Percentiles rank a stretch among this genome's conserved stretches.
These are phyloP conservation scores for Acanthornis magna DNA, from an alignment of 2,797 vertebrate species.

Conservation along the genomic window DNA sequence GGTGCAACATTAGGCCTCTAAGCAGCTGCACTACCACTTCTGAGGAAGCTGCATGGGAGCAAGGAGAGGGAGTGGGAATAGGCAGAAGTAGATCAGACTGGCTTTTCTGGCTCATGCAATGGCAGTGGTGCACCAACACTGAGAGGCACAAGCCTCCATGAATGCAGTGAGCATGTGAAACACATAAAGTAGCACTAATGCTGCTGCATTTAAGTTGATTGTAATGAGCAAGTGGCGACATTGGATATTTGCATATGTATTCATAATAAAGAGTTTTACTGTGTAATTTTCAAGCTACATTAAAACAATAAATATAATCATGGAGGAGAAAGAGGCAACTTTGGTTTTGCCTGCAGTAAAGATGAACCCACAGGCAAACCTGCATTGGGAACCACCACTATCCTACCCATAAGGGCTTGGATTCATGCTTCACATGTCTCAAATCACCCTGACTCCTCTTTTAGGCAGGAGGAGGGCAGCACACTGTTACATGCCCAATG, in stretches of 20 bases:
- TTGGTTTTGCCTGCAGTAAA: not conserved
- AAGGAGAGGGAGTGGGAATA: not conserved
- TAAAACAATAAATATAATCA: not conserved
- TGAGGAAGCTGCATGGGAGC: not conserved
- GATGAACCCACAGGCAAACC: not conserved
- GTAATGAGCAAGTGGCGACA: accelerated
- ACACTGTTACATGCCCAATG: accelerated
- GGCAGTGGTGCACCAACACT: accelerated
- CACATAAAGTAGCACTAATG: not conserved
- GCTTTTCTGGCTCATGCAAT: not conserved
- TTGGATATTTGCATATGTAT: not conserved
- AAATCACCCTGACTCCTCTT: not conserved
- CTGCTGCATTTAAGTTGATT: not conserved
- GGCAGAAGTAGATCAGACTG: not conserved
- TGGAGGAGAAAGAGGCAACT: not conserved
- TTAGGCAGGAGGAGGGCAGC: not conserved
- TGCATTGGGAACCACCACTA: accelerated
- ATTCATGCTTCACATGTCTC: not conserved
- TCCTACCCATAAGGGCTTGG: too few species aligned
- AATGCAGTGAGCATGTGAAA: not conserved
- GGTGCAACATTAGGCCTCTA: not conserved
- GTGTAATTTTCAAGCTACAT: not conserved
- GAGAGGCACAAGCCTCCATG: not conserved
- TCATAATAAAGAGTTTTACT: not conserved
- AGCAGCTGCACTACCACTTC: not conserved